These are phyloP conservation scores for Nymphalis polychloros DNA, from an alignment of 2,888 invertebrate genomes.

Conservation along the genomic window DNA sequence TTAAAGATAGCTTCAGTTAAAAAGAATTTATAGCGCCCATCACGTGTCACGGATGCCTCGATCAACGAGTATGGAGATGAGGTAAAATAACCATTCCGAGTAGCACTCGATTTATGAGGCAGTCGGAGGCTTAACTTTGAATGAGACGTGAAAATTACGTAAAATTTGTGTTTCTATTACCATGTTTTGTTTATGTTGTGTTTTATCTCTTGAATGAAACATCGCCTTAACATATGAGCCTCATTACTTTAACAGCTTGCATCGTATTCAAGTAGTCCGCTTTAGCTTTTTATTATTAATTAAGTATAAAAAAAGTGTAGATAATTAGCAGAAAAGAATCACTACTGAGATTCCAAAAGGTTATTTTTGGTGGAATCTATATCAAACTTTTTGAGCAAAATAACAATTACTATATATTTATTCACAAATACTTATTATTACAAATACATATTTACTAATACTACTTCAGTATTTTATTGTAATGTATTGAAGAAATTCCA, in stretches of 20 bases:
- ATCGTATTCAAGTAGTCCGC: not conserved
- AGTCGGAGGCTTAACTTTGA: slow-evolving; percentile 17
- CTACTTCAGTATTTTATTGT: no score
- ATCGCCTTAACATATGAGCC: not conserved
- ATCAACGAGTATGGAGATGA: slow-evolving; percentile 31
- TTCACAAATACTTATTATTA: no score
- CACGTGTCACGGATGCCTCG: slow-evolving; percentile 21
- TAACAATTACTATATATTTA: no score
- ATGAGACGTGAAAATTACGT: slow-evolving; percentile 33
- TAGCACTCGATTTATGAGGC: slow-evolving; percentile 25
- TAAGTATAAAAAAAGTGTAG: no score
- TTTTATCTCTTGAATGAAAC: slow-evolving; percentile 18
- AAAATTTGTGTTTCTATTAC: slow-evolving; percentile 24
- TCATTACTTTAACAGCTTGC: not conserved
- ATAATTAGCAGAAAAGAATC: no score
- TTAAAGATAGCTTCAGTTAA: slow-evolving; percentile 21
- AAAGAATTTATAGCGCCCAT: slow-evolving; percentile 27
- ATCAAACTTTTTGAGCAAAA: no score
- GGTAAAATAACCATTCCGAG: slow-evolving; percentile 27
- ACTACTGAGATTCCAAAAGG: no score
- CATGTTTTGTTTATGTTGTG: slow-evolving; percentile 15
- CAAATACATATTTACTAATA: no score
- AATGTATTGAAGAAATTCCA: no score
- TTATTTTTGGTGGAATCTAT: no score
- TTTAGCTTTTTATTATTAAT: not conserved